phyloP scores from a whole-genome alignment of 2,113 vertebrate genomes.

The Probosciger aterrimus region DNA sequence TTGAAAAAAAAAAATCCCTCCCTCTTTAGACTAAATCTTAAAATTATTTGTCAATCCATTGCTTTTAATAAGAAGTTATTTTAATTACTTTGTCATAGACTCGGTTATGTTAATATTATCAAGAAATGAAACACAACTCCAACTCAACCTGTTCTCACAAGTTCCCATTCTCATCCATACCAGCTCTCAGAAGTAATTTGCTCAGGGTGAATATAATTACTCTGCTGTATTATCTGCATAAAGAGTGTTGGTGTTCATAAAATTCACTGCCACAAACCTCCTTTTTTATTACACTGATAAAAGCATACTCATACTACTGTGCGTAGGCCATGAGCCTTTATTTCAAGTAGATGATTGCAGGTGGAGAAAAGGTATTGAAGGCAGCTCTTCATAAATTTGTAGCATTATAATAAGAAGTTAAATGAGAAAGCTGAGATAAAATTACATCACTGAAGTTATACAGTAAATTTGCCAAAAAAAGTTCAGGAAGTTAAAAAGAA shows the following conservation, averaged over 20 bases:
- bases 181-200: background rate
- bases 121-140: background rate
- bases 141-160: background rate
- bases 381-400: background rate
- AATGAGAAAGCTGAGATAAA: background rate
- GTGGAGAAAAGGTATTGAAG: background rate
- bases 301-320: background rate
- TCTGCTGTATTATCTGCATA: background rate
- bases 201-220: background rate
- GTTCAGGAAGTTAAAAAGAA: background rate
- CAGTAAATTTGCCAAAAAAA: background rate
- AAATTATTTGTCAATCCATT: background rate
- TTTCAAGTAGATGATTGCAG: background rate
- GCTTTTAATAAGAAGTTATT: background rate
- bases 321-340: background rate
- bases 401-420: background rate
- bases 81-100: background rate
- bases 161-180: background rate
- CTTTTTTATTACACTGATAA: background rate
- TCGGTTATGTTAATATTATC: background rate
- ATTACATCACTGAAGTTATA: background rate
- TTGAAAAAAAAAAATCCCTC: background rate
- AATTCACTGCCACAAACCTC: background rate
- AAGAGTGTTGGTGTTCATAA: background rate
- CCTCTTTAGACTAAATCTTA: background rate